phyloP scores from a whole-genome alignment of 2,113 vertebrate genomes.

The Lipotes vexillifer region DNA sequence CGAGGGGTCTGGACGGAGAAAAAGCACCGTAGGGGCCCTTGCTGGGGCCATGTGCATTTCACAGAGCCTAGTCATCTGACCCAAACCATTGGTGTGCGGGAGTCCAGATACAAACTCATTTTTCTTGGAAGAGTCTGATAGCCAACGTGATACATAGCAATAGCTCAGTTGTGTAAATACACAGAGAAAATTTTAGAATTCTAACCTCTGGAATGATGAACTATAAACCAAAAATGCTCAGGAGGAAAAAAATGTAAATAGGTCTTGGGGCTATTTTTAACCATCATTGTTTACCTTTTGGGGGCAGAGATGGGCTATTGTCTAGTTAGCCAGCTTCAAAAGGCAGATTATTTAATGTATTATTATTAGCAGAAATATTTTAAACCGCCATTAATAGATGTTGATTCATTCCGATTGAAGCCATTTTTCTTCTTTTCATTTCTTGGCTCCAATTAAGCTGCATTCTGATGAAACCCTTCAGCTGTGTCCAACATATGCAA shows the following conservation, averaged over 20 bases:
- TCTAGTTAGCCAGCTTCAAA: slow-evolving; percentile 22
- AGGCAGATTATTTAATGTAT: slow-evolving; percentile 37
- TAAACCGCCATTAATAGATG: slow-evolving; percentile 18
- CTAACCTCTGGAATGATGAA: slow-evolving; percentile 59
- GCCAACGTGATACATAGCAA: background rate
- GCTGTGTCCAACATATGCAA: background rate
- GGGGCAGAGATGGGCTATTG: slow-evolving; percentile 21
- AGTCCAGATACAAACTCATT: background rate
- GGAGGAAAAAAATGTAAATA: slow-evolving; percentile 12
- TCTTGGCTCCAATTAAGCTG: background rate
- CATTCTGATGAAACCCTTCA: background rate
- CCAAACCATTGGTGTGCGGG: background rate
- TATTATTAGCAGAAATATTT: slow-evolving; percentile 46
- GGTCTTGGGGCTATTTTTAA: slow-evolving; percentile 49
- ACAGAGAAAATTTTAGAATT: slow-evolving; percentile 45
- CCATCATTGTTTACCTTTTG: slow-evolving; percentile 36
- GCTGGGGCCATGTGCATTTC: background rate
- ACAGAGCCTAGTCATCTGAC: background rate
- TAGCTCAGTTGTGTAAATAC: background rate
- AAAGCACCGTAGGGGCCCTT: background rate
- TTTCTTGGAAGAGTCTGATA: slow-evolving; percentile 34
- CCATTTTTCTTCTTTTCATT: background rate
- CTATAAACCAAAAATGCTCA: slow-evolving; percentile 52
- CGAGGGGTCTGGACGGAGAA: background rate
- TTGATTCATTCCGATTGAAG: slow-evolving; percentile 10